These are phyloP conservation scores for Eulemur coronatus DNA, from an alignment of 2,797 vertebrate genomes.

Conservation along the genomic window DNA sequence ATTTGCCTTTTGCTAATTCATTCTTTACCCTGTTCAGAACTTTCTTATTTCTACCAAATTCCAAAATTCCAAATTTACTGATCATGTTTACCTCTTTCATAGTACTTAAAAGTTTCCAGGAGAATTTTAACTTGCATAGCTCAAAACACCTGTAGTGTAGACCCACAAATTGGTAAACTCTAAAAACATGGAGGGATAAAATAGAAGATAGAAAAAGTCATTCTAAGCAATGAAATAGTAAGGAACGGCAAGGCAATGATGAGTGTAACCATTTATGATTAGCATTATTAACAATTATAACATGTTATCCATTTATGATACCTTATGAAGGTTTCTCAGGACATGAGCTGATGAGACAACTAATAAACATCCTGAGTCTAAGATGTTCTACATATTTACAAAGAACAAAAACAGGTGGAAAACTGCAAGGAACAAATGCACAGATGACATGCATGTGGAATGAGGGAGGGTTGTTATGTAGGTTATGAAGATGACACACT, in stretches of 20 bases:
- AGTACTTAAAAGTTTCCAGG: background rate
- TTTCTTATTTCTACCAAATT: background rate
- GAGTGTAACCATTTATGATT: background rate
- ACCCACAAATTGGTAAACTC: background rate
- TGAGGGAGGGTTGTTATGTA: background rate
- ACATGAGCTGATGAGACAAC: background rate
- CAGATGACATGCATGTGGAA: background rate
- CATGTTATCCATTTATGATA: background rate
- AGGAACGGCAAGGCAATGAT: background rate
- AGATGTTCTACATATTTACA: background rate
- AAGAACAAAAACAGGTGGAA: background rate
- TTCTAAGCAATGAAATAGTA: background rate
- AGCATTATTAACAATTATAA: background rate
- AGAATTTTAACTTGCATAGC: background rate
- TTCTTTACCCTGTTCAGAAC: background rate
- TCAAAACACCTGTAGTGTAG: background rate
- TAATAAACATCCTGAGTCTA: background rate
- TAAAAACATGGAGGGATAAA: background rate
- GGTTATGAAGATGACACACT: slow-evolving; percentile 35
- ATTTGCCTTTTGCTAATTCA: background rate
- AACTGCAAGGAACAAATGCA: background rate
- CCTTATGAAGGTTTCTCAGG: background rate
- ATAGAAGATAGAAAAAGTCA: background rate
- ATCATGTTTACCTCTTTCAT: background rate
- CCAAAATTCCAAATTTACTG: background rate